Evolutionary conservation across 2,113 vertebrate species (phyloP).

Genomic region (Macheiramphus alcinus): DNA sequence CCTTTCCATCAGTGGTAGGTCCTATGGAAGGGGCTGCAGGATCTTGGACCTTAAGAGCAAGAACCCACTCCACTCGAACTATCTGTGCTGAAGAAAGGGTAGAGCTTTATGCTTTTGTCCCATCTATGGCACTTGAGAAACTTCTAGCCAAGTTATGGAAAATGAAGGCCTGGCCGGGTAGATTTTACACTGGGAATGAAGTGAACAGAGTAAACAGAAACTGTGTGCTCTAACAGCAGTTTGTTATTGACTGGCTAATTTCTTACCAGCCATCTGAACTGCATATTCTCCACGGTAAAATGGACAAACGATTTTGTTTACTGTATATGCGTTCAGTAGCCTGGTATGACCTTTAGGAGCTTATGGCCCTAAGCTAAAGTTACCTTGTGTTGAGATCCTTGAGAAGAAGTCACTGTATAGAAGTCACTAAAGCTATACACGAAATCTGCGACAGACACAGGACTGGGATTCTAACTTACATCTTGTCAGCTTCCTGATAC

Average conservation of each 20-base stretch:
- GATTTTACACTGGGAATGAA: not conserved
- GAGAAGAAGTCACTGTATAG: not conserved
- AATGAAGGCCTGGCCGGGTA: not conserved
- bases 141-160: not conserved
- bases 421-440: not conserved
- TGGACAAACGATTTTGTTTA: accelerated
- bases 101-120: not conserved
- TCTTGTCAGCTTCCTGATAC: not conserved
- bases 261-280: not conserved
- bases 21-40: not conserved
- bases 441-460: not conserved
- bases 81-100: not conserved
- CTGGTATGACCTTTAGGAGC: not conserved
- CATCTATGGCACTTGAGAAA: not conserved
- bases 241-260: not conserved
- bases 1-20: not conserved
- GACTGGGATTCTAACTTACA: not conserved
- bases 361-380: not conserved
- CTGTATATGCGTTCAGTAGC: not conserved
- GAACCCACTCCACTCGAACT: not conserved
- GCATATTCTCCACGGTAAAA: not conserved
- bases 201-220: not conserved
- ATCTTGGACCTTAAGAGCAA: not conserved
- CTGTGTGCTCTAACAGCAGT: accelerated
- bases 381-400: not conserved